A percentile compares a stretch with the other conserved stretches of the same genome.
Conservation (phyloP, 2,797 vertebrate genomes). For the Allobates femoralis region DNA sequence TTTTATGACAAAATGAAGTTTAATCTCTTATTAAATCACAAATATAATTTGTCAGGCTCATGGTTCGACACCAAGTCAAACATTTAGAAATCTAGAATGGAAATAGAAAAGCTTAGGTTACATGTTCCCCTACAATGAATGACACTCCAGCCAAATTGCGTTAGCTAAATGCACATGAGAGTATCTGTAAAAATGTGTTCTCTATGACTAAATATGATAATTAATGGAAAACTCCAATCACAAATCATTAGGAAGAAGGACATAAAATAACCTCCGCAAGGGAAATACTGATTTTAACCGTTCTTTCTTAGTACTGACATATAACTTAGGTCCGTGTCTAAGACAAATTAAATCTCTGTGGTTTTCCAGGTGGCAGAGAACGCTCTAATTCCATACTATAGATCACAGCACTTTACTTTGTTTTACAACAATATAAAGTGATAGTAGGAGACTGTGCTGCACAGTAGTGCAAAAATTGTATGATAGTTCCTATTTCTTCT, state of each 20-base stretch:
- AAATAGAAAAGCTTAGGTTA: conserved; percentile 63
- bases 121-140: conserved; percentile 62
- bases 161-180: conserved; percentile 56
- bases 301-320: conserved; percentile 12
- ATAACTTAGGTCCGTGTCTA: conserved; percentile 16
- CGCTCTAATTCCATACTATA: background rate
- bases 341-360: background rate
- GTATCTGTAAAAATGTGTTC: conserved; percentile 29
- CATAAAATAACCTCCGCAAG: conserved; percentile 43
- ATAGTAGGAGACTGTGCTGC: background rate
- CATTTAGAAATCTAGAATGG: conserved; percentile 45
- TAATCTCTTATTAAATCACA: conserved; percentile 54
- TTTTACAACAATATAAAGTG: background rate
- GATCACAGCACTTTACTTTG: background rate
- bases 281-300: conserved; percentile 1
- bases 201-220: conserved; percentile 54
- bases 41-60: conserved; percentile 58
- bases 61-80: conserved; percentile 64
- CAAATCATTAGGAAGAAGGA: conserved; percentile 17
- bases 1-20: conserved; percentile 54
- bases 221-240: conserved; percentile 59
- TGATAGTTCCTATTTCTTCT: background rate
- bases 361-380: conserved; percentile 5
- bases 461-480: background rate
- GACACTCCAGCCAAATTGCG: conserved; percentile 61